Evolutionary conservation across 37 sponge, comb jelly and placozoan genomes (phyloP), one percentile per base, ranked within the genome.

Genomic region (Cliona cf. orientalis): DNA sequence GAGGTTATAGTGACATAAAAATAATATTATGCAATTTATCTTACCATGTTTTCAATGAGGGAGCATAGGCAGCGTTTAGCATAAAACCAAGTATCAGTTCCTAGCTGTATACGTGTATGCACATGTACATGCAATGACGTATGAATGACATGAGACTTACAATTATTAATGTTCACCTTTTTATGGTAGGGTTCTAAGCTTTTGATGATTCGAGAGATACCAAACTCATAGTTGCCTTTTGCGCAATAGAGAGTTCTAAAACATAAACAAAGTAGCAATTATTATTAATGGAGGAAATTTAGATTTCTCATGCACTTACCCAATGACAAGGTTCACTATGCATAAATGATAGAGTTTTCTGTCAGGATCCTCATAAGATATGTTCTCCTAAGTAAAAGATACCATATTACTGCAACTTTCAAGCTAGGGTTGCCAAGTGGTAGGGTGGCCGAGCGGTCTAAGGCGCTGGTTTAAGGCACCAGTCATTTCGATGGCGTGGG

Each of bases 21-120:
- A 41, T 56, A 29, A 5, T 6, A 25, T 75, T 57, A 58, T 25
- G 34, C 0, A 63, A 45, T 21, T 45, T 23, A 34, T 46, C 71
- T 74, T 76, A 95, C 96, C 90, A 98, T 91, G 79, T 93, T 94
- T 67, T 98, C 99, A 35, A 95, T 80, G 5, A 98, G 93, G 42
- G 97, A 96, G 32, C 89, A 76, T 82, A 98, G 87, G 60, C 99
- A 98, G 0, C 96, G 56, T 75, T 98, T 98, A 28, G 95, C 86
- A 85, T 98, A 98, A 66, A 91, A 96, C 99, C 99, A 98, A 35
- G 99, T 98, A 71, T 98, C 99, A 36, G 97, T 98, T 21, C 99
- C 99, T 33, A 97, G 74, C 93, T 95, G 60, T 29, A 76, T 11
- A 67, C 33, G 5, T 42, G 53, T 22, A 72, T 5, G 5, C 2